Evolutionary conservation across 2,113 vertebrate species (phyloP).

Genomic region (Stigmatopora argus): DNA sequence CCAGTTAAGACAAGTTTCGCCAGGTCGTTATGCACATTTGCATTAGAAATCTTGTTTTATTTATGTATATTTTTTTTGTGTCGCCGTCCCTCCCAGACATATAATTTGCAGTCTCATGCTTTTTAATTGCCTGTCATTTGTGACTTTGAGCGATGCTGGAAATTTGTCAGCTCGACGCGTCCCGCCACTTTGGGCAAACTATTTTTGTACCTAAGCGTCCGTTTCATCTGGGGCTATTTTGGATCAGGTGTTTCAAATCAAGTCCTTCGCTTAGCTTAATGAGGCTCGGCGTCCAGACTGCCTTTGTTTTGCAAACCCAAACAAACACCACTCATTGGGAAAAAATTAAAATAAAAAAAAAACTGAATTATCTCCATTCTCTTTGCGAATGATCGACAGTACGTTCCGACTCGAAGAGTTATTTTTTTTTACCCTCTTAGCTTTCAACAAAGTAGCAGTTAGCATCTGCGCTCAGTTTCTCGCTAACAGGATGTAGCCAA

Average conservation of each 20-base stretch:
- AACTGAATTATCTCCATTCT: no score
- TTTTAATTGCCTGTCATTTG: conserved; percentile 42
- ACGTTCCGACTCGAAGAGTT: no score
- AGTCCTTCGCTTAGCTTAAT: conserved; percentile 56
- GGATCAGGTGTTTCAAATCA: conserved; percentile 51
- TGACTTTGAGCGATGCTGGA: conserved; percentile 54
- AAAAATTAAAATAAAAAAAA: no score
- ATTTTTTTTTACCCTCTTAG: no score
- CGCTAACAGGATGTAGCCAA: no score
- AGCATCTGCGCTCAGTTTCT: no score
- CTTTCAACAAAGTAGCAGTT: no score
- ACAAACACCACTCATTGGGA: conserved; percentile 5
- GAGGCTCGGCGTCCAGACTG: conserved; percentile 44
- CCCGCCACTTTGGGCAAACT: conserved; percentile 51
- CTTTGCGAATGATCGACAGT: no score
- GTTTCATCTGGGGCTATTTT: conserved; percentile 61
- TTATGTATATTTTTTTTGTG: background rate
- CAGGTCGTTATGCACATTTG: conserved; percentile 36
- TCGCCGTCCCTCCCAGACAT: conserved; percentile 15
- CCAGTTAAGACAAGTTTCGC: conserved; percentile 24
- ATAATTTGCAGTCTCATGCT: conserved; percentile 45
- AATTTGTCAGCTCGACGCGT: conserved; percentile 58
- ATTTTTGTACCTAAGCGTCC: conserved; percentile 32
- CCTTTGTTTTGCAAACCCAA: conserved; percentile 53
- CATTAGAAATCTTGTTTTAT: conserved; percentile 39